A percentile compares a stretch with the other conserved stretches of the same genome.
phyloP scores from a whole-genome alignment of 2,888 invertebrate genomes.

The Parascotia fuliginaria region DNA sequence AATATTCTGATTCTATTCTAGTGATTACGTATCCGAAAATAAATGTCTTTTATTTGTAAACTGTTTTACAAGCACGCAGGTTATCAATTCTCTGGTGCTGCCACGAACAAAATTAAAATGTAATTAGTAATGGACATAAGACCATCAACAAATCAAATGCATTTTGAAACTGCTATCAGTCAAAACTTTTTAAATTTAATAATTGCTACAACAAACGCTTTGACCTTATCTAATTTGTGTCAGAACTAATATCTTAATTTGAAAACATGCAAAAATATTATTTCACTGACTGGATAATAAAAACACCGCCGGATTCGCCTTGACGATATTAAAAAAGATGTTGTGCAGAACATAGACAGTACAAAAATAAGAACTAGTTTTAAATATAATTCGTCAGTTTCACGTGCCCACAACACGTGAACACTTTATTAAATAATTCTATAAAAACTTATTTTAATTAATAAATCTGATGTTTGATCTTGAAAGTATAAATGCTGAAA shows the following conservation, averaged over 20 bases:
- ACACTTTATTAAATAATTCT: slow-evolving; percentile 11
- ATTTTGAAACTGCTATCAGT: neutral
- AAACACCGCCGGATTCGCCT: slow-evolving; percentile 22
- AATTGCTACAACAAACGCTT: neutral
- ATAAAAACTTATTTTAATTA: slow-evolving; percentile 19
- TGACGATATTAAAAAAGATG: slow-evolving; percentile 17
- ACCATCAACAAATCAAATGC: neutral
- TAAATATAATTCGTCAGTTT: slow-evolving; percentile 20
- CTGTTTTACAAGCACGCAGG: slow-evolving; percentile 46
- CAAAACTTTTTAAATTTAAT: neutral
- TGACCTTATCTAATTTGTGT: neutral
- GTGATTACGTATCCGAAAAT: slow-evolving; percentile 55
- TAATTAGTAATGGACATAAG: slow-evolving; percentile 16
- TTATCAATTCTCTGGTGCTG: slow-evolving; percentile 37
- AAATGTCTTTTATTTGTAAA: slow-evolving; percentile 53
- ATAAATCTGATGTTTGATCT: slow-evolving; percentile 47
- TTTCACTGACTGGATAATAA: slow-evolving; percentile 7
- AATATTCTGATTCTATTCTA: slow-evolving; percentile 53
- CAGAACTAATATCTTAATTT: neutral
- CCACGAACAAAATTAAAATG: slow-evolving; percentile 36
- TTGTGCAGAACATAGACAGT: slow-evolving; percentile 1
- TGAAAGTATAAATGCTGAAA: slow-evolving; percentile 38
- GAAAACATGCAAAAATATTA: neutral
- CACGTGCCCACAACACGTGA: slow-evolving; percentile 26
- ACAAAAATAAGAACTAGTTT: slow-evolving; percentile 24